Evolutionary conservation across 2,797 vertebrate genomes (phyloP).

Genomic region (Rhinatrema bivittatum): DNA sequence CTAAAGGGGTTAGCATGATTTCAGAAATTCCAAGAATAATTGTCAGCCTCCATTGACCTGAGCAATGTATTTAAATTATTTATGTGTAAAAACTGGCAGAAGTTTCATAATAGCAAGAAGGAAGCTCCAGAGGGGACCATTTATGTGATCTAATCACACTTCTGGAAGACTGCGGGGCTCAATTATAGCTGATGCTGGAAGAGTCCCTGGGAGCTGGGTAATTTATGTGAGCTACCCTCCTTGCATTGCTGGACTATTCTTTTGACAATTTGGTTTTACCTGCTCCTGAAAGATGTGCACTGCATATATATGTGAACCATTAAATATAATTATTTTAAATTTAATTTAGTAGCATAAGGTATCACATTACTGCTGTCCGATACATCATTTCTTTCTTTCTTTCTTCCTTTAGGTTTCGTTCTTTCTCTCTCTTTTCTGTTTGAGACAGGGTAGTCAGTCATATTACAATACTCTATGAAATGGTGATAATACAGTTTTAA

Average conservation of each 20-base stretch:
- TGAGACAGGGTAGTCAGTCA: no score
- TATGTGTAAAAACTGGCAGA: constrained; percentile 40
- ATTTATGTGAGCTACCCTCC: constrained; percentile 19
- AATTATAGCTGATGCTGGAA: constrained; percentile 35
- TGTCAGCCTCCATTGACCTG: constrained; percentile 26
- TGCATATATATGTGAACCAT: constrained; percentile 7
- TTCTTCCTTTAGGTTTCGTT: no score
- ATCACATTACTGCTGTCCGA: no score
- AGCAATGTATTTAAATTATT: constrained; percentile 54
- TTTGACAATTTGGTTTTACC: constrained; percentile 17
- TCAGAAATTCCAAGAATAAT: constrained; percentile 32
- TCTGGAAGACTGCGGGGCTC: constrained; percentile 35
- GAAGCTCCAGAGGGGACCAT: constrained; percentile 28
- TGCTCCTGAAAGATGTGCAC: constrained; percentile 12
- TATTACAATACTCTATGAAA: no score
- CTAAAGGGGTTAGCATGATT: constrained; percentile 25
- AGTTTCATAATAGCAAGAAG: constrained; percentile 44
- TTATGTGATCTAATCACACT: constrained; percentile 32
- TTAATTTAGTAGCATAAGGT: background rate
- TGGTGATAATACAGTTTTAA: no score
- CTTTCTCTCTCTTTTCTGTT: no score
- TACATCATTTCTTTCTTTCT: no score
- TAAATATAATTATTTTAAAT: constrained; percentile 6
- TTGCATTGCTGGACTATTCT: constrained; percentile 28
- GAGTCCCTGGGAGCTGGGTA: constrained; percentile 28